Base-by-base conservation (phyloP, 2,113 vertebrate genomes). In the Epinephelus fuscoguttatus region DNA sequence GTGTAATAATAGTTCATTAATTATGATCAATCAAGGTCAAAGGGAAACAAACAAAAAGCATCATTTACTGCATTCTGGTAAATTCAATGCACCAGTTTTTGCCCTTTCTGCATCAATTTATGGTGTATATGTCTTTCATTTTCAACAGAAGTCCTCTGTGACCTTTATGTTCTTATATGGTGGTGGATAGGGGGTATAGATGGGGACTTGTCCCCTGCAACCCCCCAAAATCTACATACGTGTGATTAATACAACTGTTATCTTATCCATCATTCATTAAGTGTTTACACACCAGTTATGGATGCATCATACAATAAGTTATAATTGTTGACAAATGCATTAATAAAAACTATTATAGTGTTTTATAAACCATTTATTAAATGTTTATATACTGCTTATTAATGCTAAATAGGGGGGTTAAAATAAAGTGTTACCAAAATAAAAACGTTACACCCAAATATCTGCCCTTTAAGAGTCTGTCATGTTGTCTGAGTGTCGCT, bases 341-440 rank as follows among this genome's bases (percentile, higher is more conserved):
- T 40, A 53, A 33, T 7, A 62, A 63, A 25, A 25, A 25, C 33
- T 70, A 42, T 40, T 66, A 17, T 10, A 53, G 37, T 25, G 55
- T 53, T 57, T 60, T 25, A 19, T 33, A 12, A 56, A 52, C 13
- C 45, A 42, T 42, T 70, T 52, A 60, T 52, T 42, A 15, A 55
- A 5, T 69, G 57, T 78, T 14, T 56, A 70, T 14, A 49, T 27
- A n/a, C 14, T 33, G 25, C 49, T 67, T 25, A 23, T 37, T 17
- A 30, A 78, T 59, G 19, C n/a, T 75, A 14, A 59, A 60, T 8
- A 21, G 10, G 53, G 53, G 11, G 27, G 49, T 72, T 81, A 57
- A 75, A 82, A 61, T 33, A 62, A 80, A 69, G 62, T 19, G 45
- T 68, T 49, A 33, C 19, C 42, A 75, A 75, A 61, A 25, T 17